Conservation (phyloP, 2,888 invertebrate genomes). For the Caenorhabditis sp. region DNA sequence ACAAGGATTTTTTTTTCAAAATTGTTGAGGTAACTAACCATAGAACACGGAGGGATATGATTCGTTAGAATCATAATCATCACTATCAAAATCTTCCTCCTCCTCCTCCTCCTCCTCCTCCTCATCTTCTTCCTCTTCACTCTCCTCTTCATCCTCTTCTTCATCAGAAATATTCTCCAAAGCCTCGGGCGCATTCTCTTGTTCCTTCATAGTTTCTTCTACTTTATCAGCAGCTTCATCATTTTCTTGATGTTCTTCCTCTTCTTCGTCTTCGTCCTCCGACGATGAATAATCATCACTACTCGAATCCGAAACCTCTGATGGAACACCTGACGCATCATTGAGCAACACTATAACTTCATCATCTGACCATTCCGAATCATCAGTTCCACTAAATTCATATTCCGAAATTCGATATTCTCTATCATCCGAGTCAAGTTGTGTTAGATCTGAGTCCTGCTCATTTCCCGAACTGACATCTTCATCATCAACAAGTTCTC, state of each 20-base stretch:
- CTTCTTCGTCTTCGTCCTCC: not conserved
- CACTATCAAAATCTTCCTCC: conserved; percentile 6
- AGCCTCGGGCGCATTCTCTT: not conserved
- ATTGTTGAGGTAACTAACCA: not conserved
- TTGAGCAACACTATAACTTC: not conserved
- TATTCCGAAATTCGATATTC: not conserved
- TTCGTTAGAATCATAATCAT: not conserved
- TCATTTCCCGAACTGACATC: not conserved
- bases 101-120: not conserved
- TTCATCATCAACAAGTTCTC: not conserved
- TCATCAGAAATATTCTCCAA: not conserved
- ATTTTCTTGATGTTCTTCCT: conserved; percentile 2
- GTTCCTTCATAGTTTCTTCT: conserved; percentile 3
- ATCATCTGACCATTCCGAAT: not conserved
- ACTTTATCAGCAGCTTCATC: not conserved
- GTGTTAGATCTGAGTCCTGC: not conserved
- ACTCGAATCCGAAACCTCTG: not conserved
- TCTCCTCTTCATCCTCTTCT: not conserved
- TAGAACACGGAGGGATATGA: not conserved
- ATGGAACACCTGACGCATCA: not conserved
- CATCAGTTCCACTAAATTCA: not conserved
- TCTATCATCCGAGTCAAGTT: not conserved
- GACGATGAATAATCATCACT: not conserved
- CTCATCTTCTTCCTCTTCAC: not conserved
- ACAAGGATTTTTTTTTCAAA: too few species aligned